These are phyloP conservation scores for Nesogale talazaci DNA, from an alignment of 2,113 vertebrate genomes.

Conservation along the genomic window DNA sequence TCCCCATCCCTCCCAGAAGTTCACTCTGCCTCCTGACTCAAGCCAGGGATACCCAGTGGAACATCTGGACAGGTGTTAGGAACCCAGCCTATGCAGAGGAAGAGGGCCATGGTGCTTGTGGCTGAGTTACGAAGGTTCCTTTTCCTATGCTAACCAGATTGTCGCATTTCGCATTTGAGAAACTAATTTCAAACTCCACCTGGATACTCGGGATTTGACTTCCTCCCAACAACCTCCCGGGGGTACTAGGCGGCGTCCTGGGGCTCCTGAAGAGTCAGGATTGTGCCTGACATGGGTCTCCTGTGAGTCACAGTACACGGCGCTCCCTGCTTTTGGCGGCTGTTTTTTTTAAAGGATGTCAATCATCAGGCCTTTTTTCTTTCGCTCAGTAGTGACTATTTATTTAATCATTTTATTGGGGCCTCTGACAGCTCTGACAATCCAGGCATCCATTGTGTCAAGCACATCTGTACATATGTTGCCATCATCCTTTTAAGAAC, in stretches of 20 bases:
- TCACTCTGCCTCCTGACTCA: neutral
- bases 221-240: no score
- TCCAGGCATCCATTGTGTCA: no score
- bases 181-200: constrained; percentile 33
- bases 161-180: constrained; percentile 10
- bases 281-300: neutral
- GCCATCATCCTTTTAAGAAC: neutral
- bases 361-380: no score
- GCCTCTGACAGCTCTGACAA: no score
- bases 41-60: neutral
- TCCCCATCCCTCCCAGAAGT: neutral
- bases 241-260: no score
- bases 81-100: neutral
- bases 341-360: neutral
- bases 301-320: neutral
- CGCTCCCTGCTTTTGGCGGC: neutral
- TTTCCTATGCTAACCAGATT: neutral
- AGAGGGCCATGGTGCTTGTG: neutral
- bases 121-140: neutral
- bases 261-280: no score
- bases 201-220: neutral
- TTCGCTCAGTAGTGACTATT: no score
- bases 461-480: no score
- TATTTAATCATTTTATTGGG: no score
- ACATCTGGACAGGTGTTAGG: neutral